Percentiles rank a stretch among this genome's conserved stretches.
These are phyloP conservation scores for Diogma glabrata DNA, from an alignment of 2,888 invertebrate genomes.

Conservation along the genomic window DNA sequence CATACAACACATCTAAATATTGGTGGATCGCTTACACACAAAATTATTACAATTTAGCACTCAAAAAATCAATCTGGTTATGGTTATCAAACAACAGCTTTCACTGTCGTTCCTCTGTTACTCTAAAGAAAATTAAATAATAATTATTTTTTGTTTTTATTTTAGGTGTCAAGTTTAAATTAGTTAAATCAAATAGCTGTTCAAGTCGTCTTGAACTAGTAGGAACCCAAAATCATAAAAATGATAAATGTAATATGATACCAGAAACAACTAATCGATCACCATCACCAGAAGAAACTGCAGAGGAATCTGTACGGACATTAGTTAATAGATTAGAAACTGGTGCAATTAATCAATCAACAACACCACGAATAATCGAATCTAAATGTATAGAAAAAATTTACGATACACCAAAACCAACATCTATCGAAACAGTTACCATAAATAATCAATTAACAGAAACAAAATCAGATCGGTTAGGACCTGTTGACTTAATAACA, in stretches of 20 bases:
- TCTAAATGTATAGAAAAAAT: slow-evolving; percentile 25
- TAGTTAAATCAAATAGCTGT: slow-evolving; percentile 78
- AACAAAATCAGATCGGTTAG: slow-evolving; percentile 29
- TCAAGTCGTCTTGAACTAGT: slow-evolving; percentile 71
- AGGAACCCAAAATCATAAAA: slow-evolving; percentile 45
- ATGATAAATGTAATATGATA: not conserved
- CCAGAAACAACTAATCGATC: slow-evolving; percentile 4
- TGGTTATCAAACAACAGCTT: too few species aligned
- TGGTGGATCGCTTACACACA: too few species aligned
- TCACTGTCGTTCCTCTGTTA: too few species aligned
- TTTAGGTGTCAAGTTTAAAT: slow-evolving; percentile 63
- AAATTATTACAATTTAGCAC: not conserved
- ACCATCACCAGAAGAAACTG: slow-evolving; percentile 17
- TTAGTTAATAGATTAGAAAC: slow-evolving; percentile 35
- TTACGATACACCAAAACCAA: not conserved
- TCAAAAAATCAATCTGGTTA: not conserved
- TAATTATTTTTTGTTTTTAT: slow-evolving; percentile 30
- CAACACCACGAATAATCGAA: slow-evolving; percentile 24
- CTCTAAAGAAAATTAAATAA: too few species aligned
- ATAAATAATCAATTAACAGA: slow-evolving; percentile 38
- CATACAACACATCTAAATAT: too few species aligned
- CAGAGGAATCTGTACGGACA: slow-evolving; percentile 27
- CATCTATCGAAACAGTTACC: slow-evolving; percentile 27
- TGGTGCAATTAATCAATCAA: slow-evolving; percentile 21
- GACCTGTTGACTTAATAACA: slow-evolving; percentile 21